phyloP scores from a whole-genome alignment of 2,888 invertebrate species.

The Hypomecis atomaria region DNA sequence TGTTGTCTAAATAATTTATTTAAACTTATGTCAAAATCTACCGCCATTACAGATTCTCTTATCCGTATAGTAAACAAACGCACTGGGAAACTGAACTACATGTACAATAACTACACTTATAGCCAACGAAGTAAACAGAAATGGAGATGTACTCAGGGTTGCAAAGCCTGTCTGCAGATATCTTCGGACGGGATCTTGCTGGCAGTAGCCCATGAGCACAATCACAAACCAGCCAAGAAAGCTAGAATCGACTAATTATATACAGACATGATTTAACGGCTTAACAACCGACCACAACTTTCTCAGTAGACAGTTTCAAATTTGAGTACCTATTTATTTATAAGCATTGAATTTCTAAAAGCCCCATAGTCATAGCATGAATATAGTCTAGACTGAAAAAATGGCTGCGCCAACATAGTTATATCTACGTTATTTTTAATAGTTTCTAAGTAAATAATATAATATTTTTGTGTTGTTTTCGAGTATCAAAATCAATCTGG shows the following conservation, averaged over 20 bases:
- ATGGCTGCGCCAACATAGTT: no score
- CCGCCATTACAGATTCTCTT: conserved; percentile 14
- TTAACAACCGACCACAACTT: no score
- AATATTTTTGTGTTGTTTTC: no score
- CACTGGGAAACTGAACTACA: conserved; percentile 23
- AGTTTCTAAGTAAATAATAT: no score
- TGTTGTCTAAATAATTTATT: no score
- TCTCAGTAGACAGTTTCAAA: no score
- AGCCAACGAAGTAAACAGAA: conserved; percentile 27
- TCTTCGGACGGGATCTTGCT: conserved; percentile 8
- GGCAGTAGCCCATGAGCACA: conserved; percentile 35
- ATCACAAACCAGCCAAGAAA: conserved; percentile 42
- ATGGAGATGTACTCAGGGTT: conserved; percentile 25
- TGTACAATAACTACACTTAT: conserved; percentile 28
- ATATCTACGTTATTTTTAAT: no score
- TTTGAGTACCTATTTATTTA: no score
- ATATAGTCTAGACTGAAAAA: no score
- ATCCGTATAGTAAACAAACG: conserved; percentile 21
- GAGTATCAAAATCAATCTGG: no score
- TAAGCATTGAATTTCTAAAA: no score
- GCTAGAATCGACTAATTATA: conserved; percentile 22
- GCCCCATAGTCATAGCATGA: no score
- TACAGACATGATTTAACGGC: background rate
- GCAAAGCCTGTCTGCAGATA: conserved; percentile 24
- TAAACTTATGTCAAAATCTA: background rate